Percentiles rank a stretch among this genome's conserved stretches.
These are phyloP conservation scores for Pollenia labialis DNA, from an alignment of 2,888 invertebrate species.

Conservation along the genomic window DNA sequence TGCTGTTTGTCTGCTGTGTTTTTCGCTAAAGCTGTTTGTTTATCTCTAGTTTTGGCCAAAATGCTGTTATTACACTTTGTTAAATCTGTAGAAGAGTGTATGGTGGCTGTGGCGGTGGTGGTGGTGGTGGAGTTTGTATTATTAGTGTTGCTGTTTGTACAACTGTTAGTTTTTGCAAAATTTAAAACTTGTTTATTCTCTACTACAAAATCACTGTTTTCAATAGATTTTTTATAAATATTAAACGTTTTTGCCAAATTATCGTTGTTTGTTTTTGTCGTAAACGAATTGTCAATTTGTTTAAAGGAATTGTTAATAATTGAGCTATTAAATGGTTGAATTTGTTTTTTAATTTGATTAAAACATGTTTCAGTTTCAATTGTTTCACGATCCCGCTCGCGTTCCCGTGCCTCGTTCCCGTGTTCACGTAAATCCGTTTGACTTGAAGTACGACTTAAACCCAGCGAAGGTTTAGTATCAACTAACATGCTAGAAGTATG, in stretches of 20 bases:
- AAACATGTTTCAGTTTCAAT: slow-evolving; percentile 57
- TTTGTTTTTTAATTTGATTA: slow-evolving; percentile 42
- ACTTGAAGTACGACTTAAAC: slow-evolving; percentile 76
- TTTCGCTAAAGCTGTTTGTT: slow-evolving; percentile 72
- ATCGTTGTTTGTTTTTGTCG: neutral
- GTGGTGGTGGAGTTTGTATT: slow-evolving; percentile 29
- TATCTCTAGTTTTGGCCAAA: slow-evolving; percentile 54
- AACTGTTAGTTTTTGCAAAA: slow-evolving; percentile 65
- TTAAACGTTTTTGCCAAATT: slow-evolving; percentile 35
- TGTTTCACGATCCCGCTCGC: slow-evolving; percentile 37
- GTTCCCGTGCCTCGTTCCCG: slow-evolving; percentile 36
- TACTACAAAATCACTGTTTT: slow-evolving; percentile 68
- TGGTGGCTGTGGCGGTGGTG: slow-evolving; percentile 27
- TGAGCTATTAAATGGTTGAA: slow-evolving; percentile 13
- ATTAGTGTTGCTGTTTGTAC: slow-evolving; percentile 36
- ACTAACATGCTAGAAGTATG: slow-evolving; percentile 77
- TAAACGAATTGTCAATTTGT: slow-evolving; percentile 31
- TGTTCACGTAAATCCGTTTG: slow-evolving; percentile 66
- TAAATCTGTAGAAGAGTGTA: slow-evolving; percentile 33
- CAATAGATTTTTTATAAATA: slow-evolving; percentile 44
- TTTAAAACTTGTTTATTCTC: slow-evolving; percentile 73
- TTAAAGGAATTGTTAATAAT: slow-evolving; percentile 26
- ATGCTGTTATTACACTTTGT: slow-evolving; percentile 44
- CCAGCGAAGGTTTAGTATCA: slow-evolving; percentile 80
- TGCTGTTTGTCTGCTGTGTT: slow-evolving; percentile 62